Evolutionary conservation across 2,113 vertebrate genomes (phyloP).

Genomic region (Actinemys pallida): DNA sequence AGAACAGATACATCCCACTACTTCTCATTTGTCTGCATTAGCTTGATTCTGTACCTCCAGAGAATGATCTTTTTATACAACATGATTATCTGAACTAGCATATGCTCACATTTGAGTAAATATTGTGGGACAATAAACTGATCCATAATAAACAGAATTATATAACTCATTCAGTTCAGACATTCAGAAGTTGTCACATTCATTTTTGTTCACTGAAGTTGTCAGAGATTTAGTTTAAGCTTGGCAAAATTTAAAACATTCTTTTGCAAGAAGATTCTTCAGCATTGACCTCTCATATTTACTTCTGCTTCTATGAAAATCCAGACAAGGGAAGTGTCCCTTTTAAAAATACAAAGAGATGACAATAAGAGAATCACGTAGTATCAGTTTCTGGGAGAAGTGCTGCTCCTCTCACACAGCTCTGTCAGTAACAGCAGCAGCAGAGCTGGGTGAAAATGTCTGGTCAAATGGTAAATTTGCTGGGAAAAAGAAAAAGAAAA

Average conservation of each 20-base stretch:
- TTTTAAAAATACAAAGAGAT: not conserved
- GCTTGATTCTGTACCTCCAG: not conserved
- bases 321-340: not conserved
- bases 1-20: not conserved
- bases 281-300: constrained; percentile 29
- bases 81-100: not conserved
- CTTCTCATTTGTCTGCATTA: not conserved
- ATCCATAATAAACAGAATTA: not conserved
- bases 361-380: not conserved
- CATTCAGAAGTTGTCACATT: not conserved
- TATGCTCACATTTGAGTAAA: not conserved
- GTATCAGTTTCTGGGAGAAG: not conserved
- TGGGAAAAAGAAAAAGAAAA: not conserved
- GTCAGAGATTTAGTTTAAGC: not conserved
- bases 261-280: constrained; percentile 33
- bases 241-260: not conserved
- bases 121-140: not conserved
- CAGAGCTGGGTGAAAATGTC: not conserved
- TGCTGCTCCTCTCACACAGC: not conserved
- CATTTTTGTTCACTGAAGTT: not conserved
- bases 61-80: constrained; percentile 11
- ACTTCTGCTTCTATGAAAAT: constrained; percentile 23
- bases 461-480: not conserved
- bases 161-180: constrained; percentile 3
- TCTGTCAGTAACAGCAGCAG: not conserved